phyloP scores from a whole-genome alignment of 2,797 vertebrate genomes.

The Anableps anableps region DNA sequence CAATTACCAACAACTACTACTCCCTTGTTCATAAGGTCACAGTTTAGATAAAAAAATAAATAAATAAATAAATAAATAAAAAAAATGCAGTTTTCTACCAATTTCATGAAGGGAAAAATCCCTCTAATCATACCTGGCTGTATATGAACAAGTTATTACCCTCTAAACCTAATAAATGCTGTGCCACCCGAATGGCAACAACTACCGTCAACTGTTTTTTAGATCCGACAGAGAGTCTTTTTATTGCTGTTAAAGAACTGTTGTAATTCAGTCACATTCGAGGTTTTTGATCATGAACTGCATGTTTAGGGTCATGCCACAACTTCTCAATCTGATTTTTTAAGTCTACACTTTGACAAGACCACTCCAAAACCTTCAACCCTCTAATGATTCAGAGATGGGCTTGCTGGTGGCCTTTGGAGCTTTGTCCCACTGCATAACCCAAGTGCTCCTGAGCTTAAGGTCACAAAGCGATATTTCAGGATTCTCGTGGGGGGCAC shows the following conservation, averaged over 20 bases:
- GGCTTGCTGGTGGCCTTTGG: too few species aligned
- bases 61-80: too few species aligned
- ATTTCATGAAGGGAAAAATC: background rate
- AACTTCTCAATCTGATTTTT: background rate
- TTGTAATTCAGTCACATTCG: background rate
- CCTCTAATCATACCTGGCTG: background rate
- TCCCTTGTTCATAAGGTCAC: conserved; percentile 29
- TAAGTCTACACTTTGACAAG: background rate
- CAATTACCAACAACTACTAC: conserved; percentile 39
- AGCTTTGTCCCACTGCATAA: too few species aligned
- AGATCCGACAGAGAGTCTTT: background rate
- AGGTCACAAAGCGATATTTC: too few species aligned
- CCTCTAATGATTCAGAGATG: background rate
- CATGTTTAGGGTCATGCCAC: background rate
- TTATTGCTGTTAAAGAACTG: background rate
- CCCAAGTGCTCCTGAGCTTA: too few species aligned
- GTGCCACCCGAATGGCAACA: background rate
- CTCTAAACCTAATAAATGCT: background rate
- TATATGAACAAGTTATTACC: background rate
- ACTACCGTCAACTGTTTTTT: background rate
- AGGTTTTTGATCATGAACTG: background rate
- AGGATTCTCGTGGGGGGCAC: too few species aligned
- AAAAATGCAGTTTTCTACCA: background rate
- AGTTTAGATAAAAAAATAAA: conserved; percentile 4
- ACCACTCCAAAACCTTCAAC: background rate